Percentiles rank a stretch among this genome's conserved stretches.
These are phyloP conservation scores for Edolisoma coerulescens DNA, from an alignment of 2,113 vertebrate species.

Conservation along the genomic window DNA sequence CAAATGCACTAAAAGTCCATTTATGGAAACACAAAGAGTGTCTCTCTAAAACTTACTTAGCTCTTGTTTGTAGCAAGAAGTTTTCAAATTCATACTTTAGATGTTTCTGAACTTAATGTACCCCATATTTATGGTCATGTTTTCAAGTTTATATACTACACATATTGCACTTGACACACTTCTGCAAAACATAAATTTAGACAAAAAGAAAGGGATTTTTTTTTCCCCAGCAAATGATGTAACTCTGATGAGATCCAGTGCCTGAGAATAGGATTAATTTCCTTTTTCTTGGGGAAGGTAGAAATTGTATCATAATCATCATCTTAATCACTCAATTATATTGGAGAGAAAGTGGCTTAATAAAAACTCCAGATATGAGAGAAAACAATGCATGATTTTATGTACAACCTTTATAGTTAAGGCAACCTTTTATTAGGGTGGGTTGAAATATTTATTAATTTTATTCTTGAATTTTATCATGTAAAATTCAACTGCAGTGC, in stretches of 20 bases:
- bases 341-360: neutral
- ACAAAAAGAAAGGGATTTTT: neutral
- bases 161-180: neutral
- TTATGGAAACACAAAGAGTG: neutral
- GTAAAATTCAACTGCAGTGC: neutral
- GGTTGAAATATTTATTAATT: neutral
- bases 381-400: neutral
- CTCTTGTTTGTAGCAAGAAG: neutral
- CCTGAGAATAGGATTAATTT: neutral
- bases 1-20: neutral
- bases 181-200: neutral
- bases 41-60: neutral
- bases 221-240: neutral
- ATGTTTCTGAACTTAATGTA: neutral
- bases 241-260: neutral
- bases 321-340: neutral
- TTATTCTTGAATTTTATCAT: neutral
- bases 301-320: neutral
- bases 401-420: neutral
- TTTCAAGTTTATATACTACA: neutral
- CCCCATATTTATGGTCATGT: neutral
- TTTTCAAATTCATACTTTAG: neutral
- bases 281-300: neutral
- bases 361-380: neutral
- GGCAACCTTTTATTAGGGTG: neutral